These are phyloP conservation scores for Ataeniobius toweri DNA, from an alignment of 2,797 vertebrate genomes.

Conservation along the genomic window DNA sequence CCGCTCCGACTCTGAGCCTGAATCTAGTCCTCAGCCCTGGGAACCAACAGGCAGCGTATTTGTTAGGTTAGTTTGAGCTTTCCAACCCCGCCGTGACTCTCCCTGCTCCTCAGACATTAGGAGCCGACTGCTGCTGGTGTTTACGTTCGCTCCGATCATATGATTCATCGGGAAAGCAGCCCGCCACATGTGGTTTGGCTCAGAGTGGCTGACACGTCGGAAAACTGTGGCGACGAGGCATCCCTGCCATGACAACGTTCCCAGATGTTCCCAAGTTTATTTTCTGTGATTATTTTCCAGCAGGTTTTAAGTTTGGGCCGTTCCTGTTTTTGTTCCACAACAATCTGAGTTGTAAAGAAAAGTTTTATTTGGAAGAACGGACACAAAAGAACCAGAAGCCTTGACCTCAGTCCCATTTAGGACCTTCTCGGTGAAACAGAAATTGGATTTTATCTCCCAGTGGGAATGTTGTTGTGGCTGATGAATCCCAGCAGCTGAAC, in stretches of 20 bases:
- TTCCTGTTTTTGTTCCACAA: no score
- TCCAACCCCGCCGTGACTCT: background rate
- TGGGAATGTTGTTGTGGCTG: no score
- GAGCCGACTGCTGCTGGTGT: background rate
- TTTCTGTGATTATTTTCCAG: no score
- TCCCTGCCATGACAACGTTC: background rate
- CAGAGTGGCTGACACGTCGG: conserved; percentile 44
- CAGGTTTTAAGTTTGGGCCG: no score
- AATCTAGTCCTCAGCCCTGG: no score
- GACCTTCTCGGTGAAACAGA: no score
- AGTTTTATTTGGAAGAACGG: background rate
- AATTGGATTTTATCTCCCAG: no score
- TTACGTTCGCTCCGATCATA: conserved; percentile 20
- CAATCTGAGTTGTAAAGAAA: no score
- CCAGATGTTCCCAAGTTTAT: background rate
- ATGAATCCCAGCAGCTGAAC: no score
- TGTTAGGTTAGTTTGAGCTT: background rate
- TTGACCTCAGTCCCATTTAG: no score
- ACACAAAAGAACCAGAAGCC: background rate
- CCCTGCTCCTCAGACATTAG: background rate
- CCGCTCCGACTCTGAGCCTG: background rate
- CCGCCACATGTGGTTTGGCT: conserved; percentile 52
- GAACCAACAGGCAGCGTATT: no score
- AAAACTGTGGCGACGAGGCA: background rate
- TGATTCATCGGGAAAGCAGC: conserved; percentile 32